Conservation (phyloP, 1,140 invertebrate genomes). For the Trinorchestia longiramus region DNA sequence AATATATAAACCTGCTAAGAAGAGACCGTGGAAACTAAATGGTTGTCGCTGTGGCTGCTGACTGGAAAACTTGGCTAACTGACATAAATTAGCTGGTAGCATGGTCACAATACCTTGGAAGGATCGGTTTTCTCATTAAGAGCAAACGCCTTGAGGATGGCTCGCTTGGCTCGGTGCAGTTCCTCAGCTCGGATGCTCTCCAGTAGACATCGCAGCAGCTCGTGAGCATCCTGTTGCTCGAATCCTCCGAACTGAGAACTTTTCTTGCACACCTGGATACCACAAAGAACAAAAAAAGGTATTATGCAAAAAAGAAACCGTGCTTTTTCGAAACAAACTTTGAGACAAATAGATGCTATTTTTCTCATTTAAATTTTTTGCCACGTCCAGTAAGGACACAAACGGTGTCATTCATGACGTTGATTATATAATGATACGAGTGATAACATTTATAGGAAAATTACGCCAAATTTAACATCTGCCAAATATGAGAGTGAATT, state of each 20-base stretch:
- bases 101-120: no score
- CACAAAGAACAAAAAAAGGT: neutral
- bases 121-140: constrained; percentile 78
- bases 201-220: constrained; percentile 77
- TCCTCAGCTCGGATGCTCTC: constrained; percentile 65
- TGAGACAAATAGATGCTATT: neutral
- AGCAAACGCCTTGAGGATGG: constrained; percentile 81
- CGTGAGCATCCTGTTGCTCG: constrained; percentile 96
- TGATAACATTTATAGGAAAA: neutral
- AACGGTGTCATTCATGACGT: neutral
- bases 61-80: no score
- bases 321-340: neutral
- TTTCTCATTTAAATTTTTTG: neutral
- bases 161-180: constrained; percentile 76
- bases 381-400: neutral
- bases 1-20: no score
- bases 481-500: neutral
- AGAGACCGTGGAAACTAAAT: no score
- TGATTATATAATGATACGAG: neutral
- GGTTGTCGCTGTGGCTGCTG: no score
- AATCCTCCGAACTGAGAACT: constrained; percentile 87
- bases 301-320: neutral
- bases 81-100: no score
- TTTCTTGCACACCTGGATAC: constrained; percentile 64
- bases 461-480: neutral